A percentile compares a stretch with the other conserved stretches of the same genome.
These are phyloP conservation scores for Arrhamphus sclerolepis DNA, from an alignment of 2,797 vertebrate genomes.

Conservation along the genomic window DNA sequence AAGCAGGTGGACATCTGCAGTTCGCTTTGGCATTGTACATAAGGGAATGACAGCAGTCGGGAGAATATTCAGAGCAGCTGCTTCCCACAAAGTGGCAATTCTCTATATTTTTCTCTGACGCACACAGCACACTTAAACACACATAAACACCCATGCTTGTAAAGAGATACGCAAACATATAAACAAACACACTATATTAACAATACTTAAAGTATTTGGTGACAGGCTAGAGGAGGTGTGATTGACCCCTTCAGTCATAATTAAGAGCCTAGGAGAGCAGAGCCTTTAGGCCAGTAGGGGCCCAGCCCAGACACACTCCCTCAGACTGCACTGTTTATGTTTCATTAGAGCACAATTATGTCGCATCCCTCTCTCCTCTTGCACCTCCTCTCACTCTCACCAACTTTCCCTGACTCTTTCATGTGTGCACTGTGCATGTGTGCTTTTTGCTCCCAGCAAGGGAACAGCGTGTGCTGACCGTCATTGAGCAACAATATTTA, in stretches of 20 bases:
- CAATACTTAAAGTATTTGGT: slow-evolving; percentile 68
- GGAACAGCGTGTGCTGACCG: slow-evolving; percentile 45
- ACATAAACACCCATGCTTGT: slow-evolving; percentile 35
- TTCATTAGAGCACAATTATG: slow-evolving; percentile 79
- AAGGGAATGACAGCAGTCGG: slow-evolving; percentile 1
- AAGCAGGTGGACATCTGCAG: slow-evolving; percentile 46
- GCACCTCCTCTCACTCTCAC: slow-evolving; percentile 41
- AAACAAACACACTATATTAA: slow-evolving; percentile 62
- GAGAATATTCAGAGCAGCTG: slow-evolving; percentile 25
- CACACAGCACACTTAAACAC: slow-evolving; percentile 47
- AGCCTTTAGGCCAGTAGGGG: slow-evolving; percentile 68
- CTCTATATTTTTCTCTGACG: slow-evolving; percentile 66
- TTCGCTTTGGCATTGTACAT: slow-evolving; percentile 25
- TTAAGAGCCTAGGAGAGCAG: slow-evolving; percentile 76
- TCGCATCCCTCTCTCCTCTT: slow-evolving; percentile 61
- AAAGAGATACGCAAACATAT: slow-evolving; percentile 33
- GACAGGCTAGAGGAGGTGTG: slow-evolving; percentile 67
- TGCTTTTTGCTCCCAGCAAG: slow-evolving; percentile 10
- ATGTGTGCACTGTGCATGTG: slow-evolving; percentile 14
- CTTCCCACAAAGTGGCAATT: slow-evolving; percentile 44
- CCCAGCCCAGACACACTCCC: slow-evolving; percentile 70
- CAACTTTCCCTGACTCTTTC: slow-evolving; percentile 44
- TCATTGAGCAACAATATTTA: slow-evolving; percentile 47
- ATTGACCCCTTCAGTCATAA: slow-evolving; percentile 73
- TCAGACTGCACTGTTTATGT: slow-evolving; percentile 74